These are phyloP conservation scores for Parauchenoglanis punctatus DNA, from an alignment of 2,797 vertebrate genomes.

Conservation along the genomic window DNA sequence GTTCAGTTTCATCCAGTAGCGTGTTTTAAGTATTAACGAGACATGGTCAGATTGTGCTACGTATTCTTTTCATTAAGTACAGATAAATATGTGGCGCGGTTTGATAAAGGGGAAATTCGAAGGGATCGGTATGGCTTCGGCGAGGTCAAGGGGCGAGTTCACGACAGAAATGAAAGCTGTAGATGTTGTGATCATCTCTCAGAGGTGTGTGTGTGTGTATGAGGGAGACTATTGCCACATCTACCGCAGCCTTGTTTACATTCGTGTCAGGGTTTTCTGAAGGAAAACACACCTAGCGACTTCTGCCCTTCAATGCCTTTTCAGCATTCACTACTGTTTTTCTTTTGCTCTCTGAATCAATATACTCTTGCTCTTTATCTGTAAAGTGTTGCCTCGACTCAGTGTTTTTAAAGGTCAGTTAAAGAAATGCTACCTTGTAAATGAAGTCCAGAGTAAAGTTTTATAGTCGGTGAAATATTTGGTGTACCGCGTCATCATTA, in stretches of 20 bases:
- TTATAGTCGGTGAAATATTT: background rate
- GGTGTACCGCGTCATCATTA: background rate
- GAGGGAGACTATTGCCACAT: constrained; percentile 68
- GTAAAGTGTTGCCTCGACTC: constrained; percentile 46
- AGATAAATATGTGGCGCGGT: background rate
- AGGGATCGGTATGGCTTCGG: background rate
- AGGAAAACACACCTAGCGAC: constrained; percentile 67
- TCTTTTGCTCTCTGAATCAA: constrained; percentile 68
- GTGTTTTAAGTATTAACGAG: background rate
- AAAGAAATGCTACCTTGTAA: constrained; percentile 6
- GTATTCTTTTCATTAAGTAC: background rate
- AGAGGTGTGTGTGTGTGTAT: constrained; percentile 59
- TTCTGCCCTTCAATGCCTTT: constrained; percentile 71
- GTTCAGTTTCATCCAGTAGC: background rate
- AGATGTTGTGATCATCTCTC: constrained; percentile 68
- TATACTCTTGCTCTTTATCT: constrained; percentile 59
- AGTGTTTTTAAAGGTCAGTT: constrained; percentile 14
- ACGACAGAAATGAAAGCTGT: constrained; percentile 67
- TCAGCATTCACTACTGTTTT: constrained; percentile 72
- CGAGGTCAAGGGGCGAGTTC: constrained; percentile 57
- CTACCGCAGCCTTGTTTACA: constrained; percentile 73
- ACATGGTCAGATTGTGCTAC: background rate
- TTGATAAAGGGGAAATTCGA: background rate
- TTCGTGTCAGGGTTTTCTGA: constrained; percentile 70
- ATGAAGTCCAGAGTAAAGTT: constrained; percentile 53